Evolutionary conservation across 2,113 vertebrate genomes (phyloP).

Genomic region (Emydura subglobosa): DNA sequence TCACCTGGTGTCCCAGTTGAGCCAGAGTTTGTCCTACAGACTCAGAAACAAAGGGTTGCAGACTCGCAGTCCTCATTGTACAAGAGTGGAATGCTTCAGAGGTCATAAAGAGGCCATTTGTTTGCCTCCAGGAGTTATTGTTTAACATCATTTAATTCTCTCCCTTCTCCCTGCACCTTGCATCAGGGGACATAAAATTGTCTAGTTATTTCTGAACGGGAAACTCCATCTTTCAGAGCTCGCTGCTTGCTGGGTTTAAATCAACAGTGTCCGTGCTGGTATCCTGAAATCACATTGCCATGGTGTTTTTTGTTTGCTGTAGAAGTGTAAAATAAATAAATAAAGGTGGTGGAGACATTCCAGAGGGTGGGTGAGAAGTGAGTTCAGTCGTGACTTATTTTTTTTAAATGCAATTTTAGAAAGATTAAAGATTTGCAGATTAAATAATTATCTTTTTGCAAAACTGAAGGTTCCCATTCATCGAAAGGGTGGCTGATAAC

Average conservation of each 20-base stretch:
- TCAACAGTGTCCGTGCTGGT: not conserved
- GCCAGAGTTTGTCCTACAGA: not conserved
- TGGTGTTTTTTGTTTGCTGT: not conserved
- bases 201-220: accelerated
- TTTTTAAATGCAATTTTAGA: not conserved
- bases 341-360: not conserved
- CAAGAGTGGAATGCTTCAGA: not conserved
- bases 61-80: not conserved
- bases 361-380: not conserved
- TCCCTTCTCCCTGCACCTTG: accelerated
- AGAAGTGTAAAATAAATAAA: not conserved
- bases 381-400: accelerated
- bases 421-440: not conserved
- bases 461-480: not conserved
- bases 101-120: not conserved
- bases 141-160: accelerated
- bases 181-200: not conserved
- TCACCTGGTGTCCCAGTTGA: not conserved
- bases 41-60: not conserved
- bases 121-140: not conserved
- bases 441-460: not conserved
- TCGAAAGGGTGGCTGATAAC: not conserved
- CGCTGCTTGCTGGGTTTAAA: accelerated
- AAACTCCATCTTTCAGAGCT: not conserved
- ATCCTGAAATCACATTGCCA: not conserved